These are phyloP conservation scores for Vulpes ferrilata DNA, from an alignment of 2,113 vertebrate genomes.

Conservation along the genomic window DNA sequence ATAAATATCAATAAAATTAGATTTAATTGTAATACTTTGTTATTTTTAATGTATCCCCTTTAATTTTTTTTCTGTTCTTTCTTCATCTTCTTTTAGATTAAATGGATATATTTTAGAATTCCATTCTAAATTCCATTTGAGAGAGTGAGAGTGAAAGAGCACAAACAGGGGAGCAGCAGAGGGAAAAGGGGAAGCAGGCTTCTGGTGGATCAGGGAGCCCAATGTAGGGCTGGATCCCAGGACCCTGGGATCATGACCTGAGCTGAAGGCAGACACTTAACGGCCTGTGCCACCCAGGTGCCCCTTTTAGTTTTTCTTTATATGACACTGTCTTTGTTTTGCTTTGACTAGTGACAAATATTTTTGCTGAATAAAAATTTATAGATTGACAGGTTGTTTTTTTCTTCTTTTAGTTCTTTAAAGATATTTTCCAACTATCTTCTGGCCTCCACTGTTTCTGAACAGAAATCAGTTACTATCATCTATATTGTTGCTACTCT, in stretches of 20 bases:
- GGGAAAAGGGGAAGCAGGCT: too few species aligned
- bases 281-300: too few species aligned
- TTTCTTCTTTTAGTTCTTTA: neutral
- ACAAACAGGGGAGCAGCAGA: too few species aligned
- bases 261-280: too few species aligned
- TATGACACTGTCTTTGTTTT: neutral
- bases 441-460: neutral
- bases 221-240: too few species aligned
- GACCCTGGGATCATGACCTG: too few species aligned
- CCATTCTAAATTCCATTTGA: neutral
- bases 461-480: neutral
- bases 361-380: neutral
- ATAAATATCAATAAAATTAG: neutral
- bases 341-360: neutral
- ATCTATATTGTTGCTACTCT: neutral
- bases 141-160: too few species aligned
- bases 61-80: neutral
- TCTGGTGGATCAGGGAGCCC: too few species aligned
- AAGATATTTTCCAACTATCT: neutral
- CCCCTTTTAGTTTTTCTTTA: neutral
- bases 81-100: neutral
- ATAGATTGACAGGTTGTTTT: neutral
- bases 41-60: neutral
- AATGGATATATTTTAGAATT: constrained; percentile 32
- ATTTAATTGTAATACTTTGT: constrained; percentile 9